phyloP scores from a whole-genome alignment of 2,888 invertebrate genomes.

The Andrena fulva region DNA sequence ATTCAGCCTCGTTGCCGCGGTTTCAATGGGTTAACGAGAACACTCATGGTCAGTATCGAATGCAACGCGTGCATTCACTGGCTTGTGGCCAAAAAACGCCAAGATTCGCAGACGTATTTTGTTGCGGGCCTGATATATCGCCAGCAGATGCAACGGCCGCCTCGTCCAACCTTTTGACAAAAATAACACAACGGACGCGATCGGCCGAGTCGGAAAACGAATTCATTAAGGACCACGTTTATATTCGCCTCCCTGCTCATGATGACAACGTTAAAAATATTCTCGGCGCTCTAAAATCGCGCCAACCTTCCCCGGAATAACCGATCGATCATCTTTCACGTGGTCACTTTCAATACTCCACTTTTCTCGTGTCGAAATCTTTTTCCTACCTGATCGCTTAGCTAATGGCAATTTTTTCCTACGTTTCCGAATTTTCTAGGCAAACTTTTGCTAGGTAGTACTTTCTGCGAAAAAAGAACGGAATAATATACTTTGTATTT shows the following conservation, averaged over 20 bases:
- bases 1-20: neutral
- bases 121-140: slow-evolving; percentile 77
- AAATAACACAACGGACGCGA: slow-evolving; percentile 66
- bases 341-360: too few species aligned
- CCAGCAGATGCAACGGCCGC: slow-evolving; percentile 75
- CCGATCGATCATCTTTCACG: too few species aligned
- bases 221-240: slow-evolving; percentile 52
- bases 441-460: too few species aligned
- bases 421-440: too few species aligned
- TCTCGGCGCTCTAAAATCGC: neutral
- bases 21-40: slow-evolving; percentile 37
- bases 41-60: slow-evolving; percentile 21
- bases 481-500: too few species aligned
- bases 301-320: neutral
- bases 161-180: slow-evolving; percentile 59
- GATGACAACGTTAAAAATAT: slow-evolving; percentile 16
- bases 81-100: slow-evolving; percentile 71
- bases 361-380: too few species aligned
- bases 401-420: too few species aligned
- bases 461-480: too few species aligned
- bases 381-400: too few species aligned
- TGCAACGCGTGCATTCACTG: slow-evolving; percentile 57
- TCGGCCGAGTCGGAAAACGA: slow-evolving; percentile 35
- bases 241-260: slow-evolving; percentile 23
- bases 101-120: slow-evolving; percentile 74